Evolutionary conservation across 2,888 invertebrate species (phyloP).

Genomic region (Mesopsocus fuscifrons): DNA sequence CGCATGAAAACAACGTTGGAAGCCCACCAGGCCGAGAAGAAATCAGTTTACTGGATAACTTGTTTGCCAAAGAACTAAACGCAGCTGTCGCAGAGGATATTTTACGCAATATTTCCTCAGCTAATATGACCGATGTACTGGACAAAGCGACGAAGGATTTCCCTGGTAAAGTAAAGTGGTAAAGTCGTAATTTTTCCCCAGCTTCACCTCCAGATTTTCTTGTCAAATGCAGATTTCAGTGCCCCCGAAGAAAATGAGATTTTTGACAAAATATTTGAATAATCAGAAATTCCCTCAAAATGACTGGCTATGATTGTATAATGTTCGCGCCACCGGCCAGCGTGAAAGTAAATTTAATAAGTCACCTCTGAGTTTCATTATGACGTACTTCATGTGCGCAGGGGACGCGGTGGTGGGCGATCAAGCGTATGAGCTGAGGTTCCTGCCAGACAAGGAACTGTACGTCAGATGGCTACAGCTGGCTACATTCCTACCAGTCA

Average conservation of each 20-base stretch:
- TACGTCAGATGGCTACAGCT: conserved; percentile 83
- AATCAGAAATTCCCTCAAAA: no score
- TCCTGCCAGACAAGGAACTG: conserved; percentile 56
- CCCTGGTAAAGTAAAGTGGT: no score
- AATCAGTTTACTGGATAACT: not conserved
- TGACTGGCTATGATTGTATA: no score
- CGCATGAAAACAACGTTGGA: not conserved
- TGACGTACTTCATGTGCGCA: no score
- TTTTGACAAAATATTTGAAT: no score
- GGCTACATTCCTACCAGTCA: conserved; percentile 75
- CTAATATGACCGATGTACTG: conserved; percentile 1
- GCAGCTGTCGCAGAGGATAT: not conserved
- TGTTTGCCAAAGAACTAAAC: conserved; percentile 1
- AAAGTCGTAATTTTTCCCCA: no score
- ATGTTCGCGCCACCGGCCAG: no score
- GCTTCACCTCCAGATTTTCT: no score
- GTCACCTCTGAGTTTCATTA: no score
- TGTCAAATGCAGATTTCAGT: no score
- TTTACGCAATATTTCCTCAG: not conserved
- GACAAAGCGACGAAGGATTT: not conserved
- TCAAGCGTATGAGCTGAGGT: conserved; percentile 20
- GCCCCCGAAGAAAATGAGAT: no score
- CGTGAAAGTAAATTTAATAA: no score
- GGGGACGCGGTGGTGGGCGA: conserved; percentile 14
- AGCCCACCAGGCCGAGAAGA: not conserved